Conservation (phyloP, 2,797 vertebrate genomes). For the Danio choprae region DNA sequence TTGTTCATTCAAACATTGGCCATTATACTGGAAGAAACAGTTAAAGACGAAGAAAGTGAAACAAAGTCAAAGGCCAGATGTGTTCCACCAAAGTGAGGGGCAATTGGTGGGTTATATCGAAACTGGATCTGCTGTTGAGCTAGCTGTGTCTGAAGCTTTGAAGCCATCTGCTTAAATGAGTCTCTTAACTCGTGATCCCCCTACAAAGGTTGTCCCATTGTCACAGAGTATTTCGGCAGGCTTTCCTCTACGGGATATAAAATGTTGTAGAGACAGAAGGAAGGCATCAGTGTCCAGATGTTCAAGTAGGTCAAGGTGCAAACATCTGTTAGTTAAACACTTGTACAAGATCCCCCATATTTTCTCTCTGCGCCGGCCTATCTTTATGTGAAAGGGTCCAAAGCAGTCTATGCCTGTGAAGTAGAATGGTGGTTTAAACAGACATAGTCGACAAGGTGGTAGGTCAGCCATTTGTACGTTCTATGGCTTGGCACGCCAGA, state of each 20-base stretch:
- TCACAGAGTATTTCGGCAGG: neutral
- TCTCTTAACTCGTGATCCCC: neutral
- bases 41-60: too few species aligned
- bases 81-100: neutral
- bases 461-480: neutral
- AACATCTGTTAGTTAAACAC: neutral
- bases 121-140: neutral
- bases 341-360: neutral
- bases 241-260: neutral
- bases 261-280: neutral
- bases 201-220: neutral
- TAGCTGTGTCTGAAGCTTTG: neutral
- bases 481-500: neutral
- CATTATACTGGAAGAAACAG: too few species aligned
- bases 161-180: neutral
- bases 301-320: neutral
- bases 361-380: neutral
- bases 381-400: neutral
- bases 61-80: too few species aligned
- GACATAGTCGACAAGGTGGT: neutral
- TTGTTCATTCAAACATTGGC: too few species aligned
- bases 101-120: neutral
- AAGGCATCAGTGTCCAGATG: neutral
- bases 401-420: slow-evolving; percentile 2
- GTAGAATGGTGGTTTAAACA: neutral